These are phyloP conservation scores for Oriolus oriolus DNA, from an alignment of 2,113 vertebrate species.

Conservation along the genomic window DNA sequence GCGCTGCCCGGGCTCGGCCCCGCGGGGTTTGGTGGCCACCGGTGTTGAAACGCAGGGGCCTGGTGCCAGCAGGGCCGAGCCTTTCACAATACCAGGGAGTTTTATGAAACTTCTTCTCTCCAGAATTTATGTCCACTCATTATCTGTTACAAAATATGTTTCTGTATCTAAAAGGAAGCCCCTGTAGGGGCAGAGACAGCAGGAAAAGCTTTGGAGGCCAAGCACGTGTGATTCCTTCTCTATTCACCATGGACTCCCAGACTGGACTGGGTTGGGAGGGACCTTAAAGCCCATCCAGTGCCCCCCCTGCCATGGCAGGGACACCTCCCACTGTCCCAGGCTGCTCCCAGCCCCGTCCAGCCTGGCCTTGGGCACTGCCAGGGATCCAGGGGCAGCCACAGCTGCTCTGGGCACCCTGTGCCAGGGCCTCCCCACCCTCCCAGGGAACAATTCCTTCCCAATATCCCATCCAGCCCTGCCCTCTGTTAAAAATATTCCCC, in stretches of 20 bases:
- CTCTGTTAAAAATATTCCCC: too few relatives aligned
- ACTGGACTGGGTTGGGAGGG: too few relatives aligned
- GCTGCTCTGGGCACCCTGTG: not conserved
- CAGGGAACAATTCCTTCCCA: not conserved
- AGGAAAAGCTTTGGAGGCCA: not conserved
- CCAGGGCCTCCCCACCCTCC: not conserved
- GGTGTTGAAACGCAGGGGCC: fast-evolving
- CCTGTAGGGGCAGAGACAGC: fast-evolving
- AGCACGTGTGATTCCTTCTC: fast-evolving
- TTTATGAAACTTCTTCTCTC: not conserved
- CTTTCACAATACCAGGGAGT: not conserved
- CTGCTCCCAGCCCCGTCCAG: not conserved
- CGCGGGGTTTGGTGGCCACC: fast-evolving
- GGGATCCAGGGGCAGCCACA: not conserved
- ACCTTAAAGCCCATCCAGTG: fast-evolving
- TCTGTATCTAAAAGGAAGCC: not conserved
- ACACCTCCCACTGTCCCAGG: not conserved
- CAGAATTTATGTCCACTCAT: not conserved
- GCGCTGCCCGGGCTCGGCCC: fast-evolving
- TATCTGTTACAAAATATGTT: not conserved
- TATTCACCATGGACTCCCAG: not conserved
- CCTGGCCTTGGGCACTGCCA: not conserved
- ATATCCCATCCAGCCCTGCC: fast-evolving
- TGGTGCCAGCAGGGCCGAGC: fast-evolving
- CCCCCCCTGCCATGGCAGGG: not conserved